Conservation (phyloP, 2,888 invertebrate species). For the Syrphus vitripennis region DNA sequence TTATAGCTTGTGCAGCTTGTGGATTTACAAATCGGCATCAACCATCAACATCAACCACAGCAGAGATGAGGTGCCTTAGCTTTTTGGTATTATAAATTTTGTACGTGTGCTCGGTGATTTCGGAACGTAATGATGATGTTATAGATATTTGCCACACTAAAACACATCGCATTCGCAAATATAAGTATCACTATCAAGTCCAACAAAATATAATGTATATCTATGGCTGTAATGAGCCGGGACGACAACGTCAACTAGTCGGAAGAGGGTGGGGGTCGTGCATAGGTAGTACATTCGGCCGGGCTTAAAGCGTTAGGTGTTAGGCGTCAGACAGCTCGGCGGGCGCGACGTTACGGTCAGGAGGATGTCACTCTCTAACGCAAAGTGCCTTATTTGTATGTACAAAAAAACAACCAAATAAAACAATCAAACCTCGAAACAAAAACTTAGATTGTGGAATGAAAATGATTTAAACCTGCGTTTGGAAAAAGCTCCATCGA, state of each 20-base stretch:
- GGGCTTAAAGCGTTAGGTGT: background rate
- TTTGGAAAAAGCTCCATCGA: constrained; percentile 71
- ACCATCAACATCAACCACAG: background rate
- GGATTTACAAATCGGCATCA: background rate
- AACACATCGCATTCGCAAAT: constrained; percentile 37
- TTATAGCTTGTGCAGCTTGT: background rate
- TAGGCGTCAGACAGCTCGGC: background rate
- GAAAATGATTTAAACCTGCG: constrained; percentile 68
- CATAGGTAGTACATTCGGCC: background rate
- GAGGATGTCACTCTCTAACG: constrained; percentile 3
- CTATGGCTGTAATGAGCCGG: constrained; percentile 59
- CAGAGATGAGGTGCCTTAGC: constrained; percentile 2
- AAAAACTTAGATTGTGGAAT: constrained; percentile 65
- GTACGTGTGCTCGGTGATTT: constrained; percentile 34
- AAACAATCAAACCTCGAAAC: constrained; percentile 17
- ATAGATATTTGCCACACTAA: constrained; percentile 50
- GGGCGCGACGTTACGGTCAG: too few relatives aligned
- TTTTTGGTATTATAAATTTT: constrained; percentile 25
- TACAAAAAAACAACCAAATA: constrained; percentile 4
- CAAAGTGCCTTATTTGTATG: background rate
- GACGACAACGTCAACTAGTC: background rate
- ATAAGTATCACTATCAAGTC: constrained; percentile 24
- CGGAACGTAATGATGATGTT: constrained; percentile 39
- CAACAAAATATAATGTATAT: constrained; percentile 48
- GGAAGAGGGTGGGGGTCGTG: background rate